Evolutionary conservation across 2,888 invertebrate species (phyloP), one percentile per base, ranked within the genome.

Genomic region (Atrina japonica): DNA sequence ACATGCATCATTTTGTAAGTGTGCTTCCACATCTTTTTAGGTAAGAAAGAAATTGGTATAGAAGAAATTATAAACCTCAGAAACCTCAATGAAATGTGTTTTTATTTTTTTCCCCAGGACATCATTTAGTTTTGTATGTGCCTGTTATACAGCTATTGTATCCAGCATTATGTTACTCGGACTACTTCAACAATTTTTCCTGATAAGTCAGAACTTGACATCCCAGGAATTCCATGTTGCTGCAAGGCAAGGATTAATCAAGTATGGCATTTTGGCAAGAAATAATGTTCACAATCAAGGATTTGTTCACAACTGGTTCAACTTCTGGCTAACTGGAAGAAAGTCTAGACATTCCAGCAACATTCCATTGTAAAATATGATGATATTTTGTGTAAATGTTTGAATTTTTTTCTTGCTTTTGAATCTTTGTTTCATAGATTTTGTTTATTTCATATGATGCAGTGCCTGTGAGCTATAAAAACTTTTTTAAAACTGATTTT

Each of bases 191-290:
- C 89, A 89, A 75, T 14, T 85, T n/a, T 27, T 88, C 7, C 81
- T 88, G 52, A 88, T 90, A 67, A 85, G 85, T 25, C 89, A 89
- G 74, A 89, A 89, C 74, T 25, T 86, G 21, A 90, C 90, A 0
- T 83, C 85, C 1, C 89, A 89, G 73, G 90, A 90, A 70, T 74
- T 88, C 18, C 84, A 86, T 61, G 75, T 63, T 9, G 88, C 88
- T 0, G 35, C 76, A 3, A 60, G 68, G 47, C 61, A 74, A 18
- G 81, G 85, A 1, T 68, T 76, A 61, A 78, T 80, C 0, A 66
- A 61, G 21, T 78, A 73, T 35, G 70, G 76, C 14, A 60, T 86
- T 30, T 79, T 79, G 55, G 83, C 78, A 14, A 58, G 52, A 5
- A 69, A 81, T 41, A 88, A 89, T 72, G 56, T 82, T 9, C 73